These are phyloP conservation scores for Hypena proboscidalis DNA, from an alignment of 2,888 invertebrate species.

Conservation along the genomic window DNA sequence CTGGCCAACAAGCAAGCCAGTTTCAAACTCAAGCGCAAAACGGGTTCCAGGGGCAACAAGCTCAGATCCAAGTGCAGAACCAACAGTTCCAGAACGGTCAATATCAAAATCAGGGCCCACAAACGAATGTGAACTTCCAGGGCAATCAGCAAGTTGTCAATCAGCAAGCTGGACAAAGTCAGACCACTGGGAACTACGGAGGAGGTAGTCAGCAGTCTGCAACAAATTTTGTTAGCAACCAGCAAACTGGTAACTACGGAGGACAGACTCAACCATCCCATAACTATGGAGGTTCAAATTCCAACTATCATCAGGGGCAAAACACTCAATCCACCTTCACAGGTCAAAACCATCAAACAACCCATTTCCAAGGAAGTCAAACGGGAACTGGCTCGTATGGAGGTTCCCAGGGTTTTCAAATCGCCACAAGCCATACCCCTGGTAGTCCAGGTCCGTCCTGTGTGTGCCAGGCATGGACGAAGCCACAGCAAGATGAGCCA, in stretches of 20 bases:
- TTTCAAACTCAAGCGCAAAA: slow-evolving; percentile 25
- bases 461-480: slow-evolving; percentile 77
- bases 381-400: slow-evolving; percentile 19
- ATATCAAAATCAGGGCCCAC: slow-evolving; percentile 35
- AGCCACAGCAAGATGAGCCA: slow-evolving; percentile 53
- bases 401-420: slow-evolving; percentile 54
- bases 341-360: slow-evolving; percentile 31
- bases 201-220: slow-evolving; percentile 20
- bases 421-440: slow-evolving; percentile 50
- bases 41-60: slow-evolving; percentile 37
- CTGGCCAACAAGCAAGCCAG: slow-evolving; percentile 24
- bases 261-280: slow-evolving; percentile 18
- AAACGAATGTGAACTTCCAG: slow-evolving; percentile 28
- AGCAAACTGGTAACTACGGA: slow-evolving; percentile 9
- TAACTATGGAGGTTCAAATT: slow-evolving; percentile 17
- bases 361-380: slow-evolving; percentile 24
- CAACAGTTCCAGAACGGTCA: slow-evolving; percentile 26
- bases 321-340: slow-evolving; percentile 24
- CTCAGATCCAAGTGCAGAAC: slow-evolving; percentile 27
- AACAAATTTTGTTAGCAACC: slow-evolving; percentile 5
- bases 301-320: slow-evolving; percentile 24
- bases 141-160: slow-evolving; percentile 20
- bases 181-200: slow-evolving; percentile 25
- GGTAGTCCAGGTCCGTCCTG: slow-evolving; percentile 66
- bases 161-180: slow-evolving; percentile 20